These are phyloP conservation scores for Drosophila nikananu DNA, from an alignment of 1,140 invertebrate species.

Conservation along the genomic window DNA sequence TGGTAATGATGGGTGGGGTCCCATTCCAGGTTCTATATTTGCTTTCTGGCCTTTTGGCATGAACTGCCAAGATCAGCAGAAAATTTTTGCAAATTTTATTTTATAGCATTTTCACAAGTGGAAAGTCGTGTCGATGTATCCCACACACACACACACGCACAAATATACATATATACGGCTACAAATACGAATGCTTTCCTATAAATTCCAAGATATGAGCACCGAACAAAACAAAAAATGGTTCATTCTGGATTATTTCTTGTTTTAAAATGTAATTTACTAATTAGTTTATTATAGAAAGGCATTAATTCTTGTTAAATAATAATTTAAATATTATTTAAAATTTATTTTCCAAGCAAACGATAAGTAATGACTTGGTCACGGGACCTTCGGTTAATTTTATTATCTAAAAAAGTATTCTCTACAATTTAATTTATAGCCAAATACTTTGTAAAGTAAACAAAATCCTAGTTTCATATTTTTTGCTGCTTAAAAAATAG, in stretches of 20 bases:
- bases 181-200: not conserved
- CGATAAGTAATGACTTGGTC: too few species aligned
- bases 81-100: constrained; percentile 83
- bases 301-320: too few species aligned
- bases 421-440: too few species aligned
- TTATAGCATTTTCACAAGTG: constrained; percentile 83
- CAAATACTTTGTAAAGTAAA: too few species aligned
- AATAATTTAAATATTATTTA: too few species aligned
- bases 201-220: constrained; percentile 19
- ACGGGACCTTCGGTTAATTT: too few species aligned
- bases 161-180: not conserved
- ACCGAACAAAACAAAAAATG: not conserved
- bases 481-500: too few species aligned
- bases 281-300: not conserved
- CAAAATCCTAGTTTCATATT: too few species aligned
- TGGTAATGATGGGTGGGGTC: constrained; percentile 17
- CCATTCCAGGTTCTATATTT: constrained; percentile 55
- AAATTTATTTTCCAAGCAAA: too few species aligned
- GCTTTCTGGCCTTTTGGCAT: constrained; percentile 63
- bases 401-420: too few species aligned
- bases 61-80: constrained; percentile 81
- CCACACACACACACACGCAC: not conserved
- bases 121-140: constrained; percentile 69
- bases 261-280: too few species aligned
- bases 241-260: too few species aligned